Percentiles rank a stretch among this genome's conserved stretches.
Conservation (phyloP, 1,140 invertebrate species). For the Polypedilum pembai region DNA sequence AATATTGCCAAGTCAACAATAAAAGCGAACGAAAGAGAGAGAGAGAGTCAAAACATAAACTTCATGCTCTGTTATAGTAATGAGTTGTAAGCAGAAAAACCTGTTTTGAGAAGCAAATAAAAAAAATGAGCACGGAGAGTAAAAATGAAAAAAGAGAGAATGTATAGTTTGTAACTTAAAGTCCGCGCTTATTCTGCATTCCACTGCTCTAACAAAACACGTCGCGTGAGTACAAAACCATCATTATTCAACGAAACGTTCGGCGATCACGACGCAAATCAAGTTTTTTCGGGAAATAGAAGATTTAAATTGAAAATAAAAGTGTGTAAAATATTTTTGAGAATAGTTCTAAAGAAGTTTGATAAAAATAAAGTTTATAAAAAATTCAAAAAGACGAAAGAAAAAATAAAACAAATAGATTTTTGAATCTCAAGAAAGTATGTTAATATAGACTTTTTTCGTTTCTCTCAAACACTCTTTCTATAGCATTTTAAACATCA, state of each 20-base stretch:
- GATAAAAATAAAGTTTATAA: background rate
- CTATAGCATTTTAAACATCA: too few relatives aligned
- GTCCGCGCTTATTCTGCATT: conserved; percentile 9
- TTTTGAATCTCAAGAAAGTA: background rate
- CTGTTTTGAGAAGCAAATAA: background rate
- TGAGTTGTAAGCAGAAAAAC: background rate
- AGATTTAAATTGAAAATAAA: background rate
- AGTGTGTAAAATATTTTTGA: too few relatives aligned
- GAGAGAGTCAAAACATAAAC: background rate
- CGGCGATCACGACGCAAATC: background rate
- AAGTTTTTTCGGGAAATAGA: background rate
- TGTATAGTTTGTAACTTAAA: background rate
- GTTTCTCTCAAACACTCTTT: too few relatives aligned
- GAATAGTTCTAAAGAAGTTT: background rate
- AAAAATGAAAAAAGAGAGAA: background rate
- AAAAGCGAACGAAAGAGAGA: background rate
- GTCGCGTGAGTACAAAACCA: background rate
- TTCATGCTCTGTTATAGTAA: background rate
- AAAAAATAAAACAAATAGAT: background rate
- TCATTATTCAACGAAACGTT: background rate
- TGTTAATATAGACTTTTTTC: background rate
- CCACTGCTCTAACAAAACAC: background rate
- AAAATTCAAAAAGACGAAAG: background rate
- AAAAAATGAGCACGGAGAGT: background rate
- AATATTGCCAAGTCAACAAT: conserved; percentile 11